A percentile compares a stretch with the other conserved stretches of the same genome.
phyloP scores from a whole-genome alignment of 2,113 vertebrate species.

The Lagopus muta region DNA sequence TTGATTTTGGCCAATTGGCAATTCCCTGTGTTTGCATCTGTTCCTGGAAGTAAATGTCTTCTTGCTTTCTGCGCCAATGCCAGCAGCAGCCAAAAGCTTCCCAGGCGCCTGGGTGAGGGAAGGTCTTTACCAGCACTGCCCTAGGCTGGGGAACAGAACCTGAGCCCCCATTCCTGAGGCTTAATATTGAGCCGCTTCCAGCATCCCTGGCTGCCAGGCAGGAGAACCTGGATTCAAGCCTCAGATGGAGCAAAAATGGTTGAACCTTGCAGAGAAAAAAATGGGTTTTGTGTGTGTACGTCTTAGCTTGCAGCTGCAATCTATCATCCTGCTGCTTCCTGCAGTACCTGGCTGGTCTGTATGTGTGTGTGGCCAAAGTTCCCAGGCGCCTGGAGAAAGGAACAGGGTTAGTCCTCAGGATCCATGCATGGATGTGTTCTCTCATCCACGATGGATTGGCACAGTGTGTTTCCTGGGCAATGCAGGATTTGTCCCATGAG shows the following conservation, averaged over 20 bases:
- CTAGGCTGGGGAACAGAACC: background rate
- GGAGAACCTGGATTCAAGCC: background rate
- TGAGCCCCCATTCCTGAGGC: background rate
- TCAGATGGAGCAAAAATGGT: background rate
- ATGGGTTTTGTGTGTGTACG: accelerated
- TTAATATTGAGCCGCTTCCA: background rate
- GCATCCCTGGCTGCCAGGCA: background rate
- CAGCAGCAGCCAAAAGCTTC: background rate
- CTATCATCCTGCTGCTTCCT: background rate
- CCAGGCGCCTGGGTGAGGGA: accelerated
- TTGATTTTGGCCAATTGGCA: background rate
- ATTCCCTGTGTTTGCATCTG: conserved; percentile 2
- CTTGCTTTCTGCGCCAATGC: background rate
- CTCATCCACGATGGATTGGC: accelerated
- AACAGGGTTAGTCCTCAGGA: background rate
- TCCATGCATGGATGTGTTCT: accelerated
- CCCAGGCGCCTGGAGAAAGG: background rate
- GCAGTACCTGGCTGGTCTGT: accelerated
- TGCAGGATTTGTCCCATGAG: background rate
- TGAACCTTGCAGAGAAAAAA: background rate
- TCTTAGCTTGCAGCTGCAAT: background rate
- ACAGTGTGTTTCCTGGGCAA: accelerated
- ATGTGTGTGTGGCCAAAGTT: background rate
- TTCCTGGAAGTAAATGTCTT: background rate
- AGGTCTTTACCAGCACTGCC: background rate